phyloP scores from a whole-genome alignment of 2,888 invertebrate species.

The Phalangium opilio region DNA sequence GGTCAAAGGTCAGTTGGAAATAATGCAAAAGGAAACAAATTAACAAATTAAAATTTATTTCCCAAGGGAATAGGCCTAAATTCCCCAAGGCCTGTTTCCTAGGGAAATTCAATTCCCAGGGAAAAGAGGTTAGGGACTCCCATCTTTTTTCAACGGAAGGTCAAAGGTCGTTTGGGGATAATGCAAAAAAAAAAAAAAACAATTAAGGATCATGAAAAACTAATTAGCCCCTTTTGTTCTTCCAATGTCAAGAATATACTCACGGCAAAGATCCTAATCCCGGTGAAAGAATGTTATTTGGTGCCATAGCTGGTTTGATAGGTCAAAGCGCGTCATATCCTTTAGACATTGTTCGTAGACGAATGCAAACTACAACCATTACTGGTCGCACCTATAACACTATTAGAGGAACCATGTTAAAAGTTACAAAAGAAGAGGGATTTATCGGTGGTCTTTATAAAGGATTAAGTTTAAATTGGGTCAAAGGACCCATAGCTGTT shows the following conservation, averaged over 20 bases:
- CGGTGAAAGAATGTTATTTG: conserved; percentile 55
- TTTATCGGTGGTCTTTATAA: conserved; percentile 81
- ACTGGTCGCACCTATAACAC: conserved; percentile 43
- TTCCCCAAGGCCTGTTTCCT: no score
- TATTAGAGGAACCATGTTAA: conserved; percentile 42
- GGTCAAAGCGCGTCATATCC: conserved; percentile 96
- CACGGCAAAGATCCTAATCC: conserved; percentile 37
- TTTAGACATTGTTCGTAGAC: conserved; percentile 70
- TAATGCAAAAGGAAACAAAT: no score
- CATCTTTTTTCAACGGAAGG: no score
- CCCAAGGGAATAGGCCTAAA: no score
- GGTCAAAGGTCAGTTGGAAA: no score
- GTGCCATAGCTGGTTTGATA: conserved; percentile 77
- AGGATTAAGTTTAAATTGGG: conserved; percentile 99
- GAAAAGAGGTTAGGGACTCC: no score
- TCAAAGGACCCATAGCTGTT: conserved; percentile 49
- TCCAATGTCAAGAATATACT: conserved; percentile 18
- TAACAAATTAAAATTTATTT: no score
- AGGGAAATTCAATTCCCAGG: no score
- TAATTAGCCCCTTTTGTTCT: no score
- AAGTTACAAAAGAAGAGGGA: conserved; percentile 52
- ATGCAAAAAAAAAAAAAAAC: no score
- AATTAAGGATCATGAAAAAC: no score
- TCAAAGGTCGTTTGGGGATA: no score
- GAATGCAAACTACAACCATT: conserved; percentile 49